Conservation (phyloP, 1,140 invertebrate species). For the Phenacoccus solenopsis region DNA sequence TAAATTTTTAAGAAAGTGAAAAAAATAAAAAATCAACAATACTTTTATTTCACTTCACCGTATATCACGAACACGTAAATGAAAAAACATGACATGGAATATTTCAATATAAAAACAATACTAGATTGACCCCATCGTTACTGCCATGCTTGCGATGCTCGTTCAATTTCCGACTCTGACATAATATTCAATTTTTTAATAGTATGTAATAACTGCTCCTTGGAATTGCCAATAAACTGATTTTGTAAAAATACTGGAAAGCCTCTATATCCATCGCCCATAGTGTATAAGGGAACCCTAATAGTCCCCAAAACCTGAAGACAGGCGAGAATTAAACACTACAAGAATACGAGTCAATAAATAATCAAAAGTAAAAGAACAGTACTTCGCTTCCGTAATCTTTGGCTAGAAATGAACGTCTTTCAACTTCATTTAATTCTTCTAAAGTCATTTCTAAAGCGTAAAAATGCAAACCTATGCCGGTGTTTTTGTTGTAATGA, state of each 20-base stretch:
- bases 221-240: constrained; percentile 38
- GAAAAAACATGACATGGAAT: too few relatives aligned
- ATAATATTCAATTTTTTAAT: constrained; percentile 27
- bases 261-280: constrained; percentile 39
- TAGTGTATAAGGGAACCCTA: constrained; percentile 40
- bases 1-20: too few relatives aligned
- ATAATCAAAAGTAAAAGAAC: constrained; percentile 1
- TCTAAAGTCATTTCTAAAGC: constrained; percentile 34
- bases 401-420: constrained; percentile 28
- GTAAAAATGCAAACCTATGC: constrained; percentile 40
- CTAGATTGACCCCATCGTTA: too few relatives aligned
- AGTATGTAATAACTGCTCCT: constrained; percentile 34
- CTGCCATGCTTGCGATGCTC: constrained; percentile 22
- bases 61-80: too few relatives aligned
- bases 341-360: too few relatives aligned
- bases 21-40: too few relatives aligned
- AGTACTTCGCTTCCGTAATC: constrained; percentile 38
- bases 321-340: too few relatives aligned
- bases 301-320: constrained; percentile 36
- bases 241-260: constrained; percentile 41
- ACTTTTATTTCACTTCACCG: too few relatives aligned
- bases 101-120: too few relatives aligned
- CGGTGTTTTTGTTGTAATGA: constrained; percentile 30
- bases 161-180: constrained; percentile 26
- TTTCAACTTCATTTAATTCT: constrained; percentile 36